These are phyloP conservation scores for Odontamblyopus lacepedii DNA, from an alignment of 2,797 vertebrate species.

Conservation along the genomic window DNA sequence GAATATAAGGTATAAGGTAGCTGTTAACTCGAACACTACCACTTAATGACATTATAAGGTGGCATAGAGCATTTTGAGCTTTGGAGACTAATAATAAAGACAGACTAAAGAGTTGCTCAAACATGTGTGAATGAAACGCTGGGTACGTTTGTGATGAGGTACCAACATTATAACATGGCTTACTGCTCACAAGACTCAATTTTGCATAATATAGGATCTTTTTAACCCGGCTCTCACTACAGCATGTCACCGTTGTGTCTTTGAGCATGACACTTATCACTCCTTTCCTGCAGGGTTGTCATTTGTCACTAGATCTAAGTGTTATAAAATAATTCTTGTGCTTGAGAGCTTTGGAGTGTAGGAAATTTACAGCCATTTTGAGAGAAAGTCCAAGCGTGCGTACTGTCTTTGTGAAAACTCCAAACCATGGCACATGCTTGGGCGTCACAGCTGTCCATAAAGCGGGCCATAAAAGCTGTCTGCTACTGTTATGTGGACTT, in stretches of 20 bases:
- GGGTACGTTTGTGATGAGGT: no score
- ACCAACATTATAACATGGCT: no score
- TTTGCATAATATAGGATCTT: not conserved
- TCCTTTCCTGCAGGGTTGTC: no score
- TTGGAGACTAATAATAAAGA: no score
- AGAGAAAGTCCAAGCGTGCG: not conserved
- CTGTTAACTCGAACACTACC: no score
- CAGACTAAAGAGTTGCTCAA: no score
- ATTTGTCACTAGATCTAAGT: no score
- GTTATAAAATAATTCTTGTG: not conserved
- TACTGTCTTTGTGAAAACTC: not conserved
- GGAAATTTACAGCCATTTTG: not conserved
- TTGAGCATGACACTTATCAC: not conserved
- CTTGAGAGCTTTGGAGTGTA: not conserved
- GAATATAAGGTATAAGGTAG: no score
- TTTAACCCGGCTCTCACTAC: not conserved
- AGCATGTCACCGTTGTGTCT: not conserved
- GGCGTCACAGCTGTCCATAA: conserved; percentile 10
- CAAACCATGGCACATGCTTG: not conserved
- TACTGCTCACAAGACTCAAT: no score
- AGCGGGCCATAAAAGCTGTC: conserved; percentile 9
- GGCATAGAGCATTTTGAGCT: no score
- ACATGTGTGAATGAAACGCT: no score
- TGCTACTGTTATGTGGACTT: conserved; percentile 18
- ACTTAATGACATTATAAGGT: no score